These are phyloP conservation scores for Athene cunicularia DNA, from an alignment of 2,113 vertebrate genomes.

Conservation along the genomic window DNA sequence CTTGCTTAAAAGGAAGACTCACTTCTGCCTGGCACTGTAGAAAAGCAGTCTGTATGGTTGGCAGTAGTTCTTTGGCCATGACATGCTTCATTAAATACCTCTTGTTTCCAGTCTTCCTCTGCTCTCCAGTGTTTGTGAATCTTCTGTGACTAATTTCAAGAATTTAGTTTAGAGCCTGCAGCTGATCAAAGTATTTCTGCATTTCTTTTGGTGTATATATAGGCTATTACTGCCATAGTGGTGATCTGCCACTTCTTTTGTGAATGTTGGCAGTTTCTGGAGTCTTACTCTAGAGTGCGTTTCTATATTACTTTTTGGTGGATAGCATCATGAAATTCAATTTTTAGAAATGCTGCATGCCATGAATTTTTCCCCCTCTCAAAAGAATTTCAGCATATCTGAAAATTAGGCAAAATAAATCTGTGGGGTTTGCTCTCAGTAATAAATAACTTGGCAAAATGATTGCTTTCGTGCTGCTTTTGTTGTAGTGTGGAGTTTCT, in stretches of 20 bases:
- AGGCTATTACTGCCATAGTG: not conserved
- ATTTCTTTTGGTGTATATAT: not conserved
- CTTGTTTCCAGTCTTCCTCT: not conserved
- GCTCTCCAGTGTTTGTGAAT: not conserved
- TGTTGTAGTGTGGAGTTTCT: not conserved
- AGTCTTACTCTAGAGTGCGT: not conserved
- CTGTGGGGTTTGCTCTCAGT: not conserved
- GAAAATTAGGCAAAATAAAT: not conserved
- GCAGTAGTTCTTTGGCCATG: not conserved
- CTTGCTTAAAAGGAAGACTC: not conserved
- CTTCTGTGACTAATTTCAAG: not conserved
- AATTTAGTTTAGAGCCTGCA: not conserved
- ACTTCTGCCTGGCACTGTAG: not conserved
- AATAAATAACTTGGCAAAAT: not conserved
- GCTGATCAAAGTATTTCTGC: not conserved
- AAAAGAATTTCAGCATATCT: not conserved
- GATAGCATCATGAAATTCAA: not conserved
- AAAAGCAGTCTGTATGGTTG: not conserved
- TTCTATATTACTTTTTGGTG: not conserved
- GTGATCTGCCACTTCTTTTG: not conserved
- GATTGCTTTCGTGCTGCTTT: not conserved
- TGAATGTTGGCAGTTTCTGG: not conserved
- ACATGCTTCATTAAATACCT: not conserved
- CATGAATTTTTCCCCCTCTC: not conserved
- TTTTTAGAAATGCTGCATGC: not conserved